These are phyloP conservation scores for Ameiurus melas DNA, from an alignment of 2,113 vertebrate species.

Conservation along the genomic window DNA sequence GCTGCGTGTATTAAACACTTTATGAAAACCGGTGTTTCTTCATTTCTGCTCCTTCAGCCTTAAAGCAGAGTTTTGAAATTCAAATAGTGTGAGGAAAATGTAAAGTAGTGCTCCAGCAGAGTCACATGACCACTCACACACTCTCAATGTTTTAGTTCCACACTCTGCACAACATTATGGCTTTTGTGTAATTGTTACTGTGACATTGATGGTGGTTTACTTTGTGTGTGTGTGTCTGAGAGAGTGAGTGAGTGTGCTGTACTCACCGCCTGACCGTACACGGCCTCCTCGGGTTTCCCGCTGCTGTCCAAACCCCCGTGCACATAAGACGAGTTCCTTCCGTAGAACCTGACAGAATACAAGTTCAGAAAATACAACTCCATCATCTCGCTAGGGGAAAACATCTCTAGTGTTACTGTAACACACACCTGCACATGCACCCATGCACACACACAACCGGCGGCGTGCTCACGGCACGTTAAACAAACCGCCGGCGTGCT, in stretches of 20 bases:
- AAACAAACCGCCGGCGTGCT: no score
- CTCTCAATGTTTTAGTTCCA: not conserved
- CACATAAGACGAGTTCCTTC: slow-evolving; percentile 96
- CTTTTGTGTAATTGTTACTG: not conserved
- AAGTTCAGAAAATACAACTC: no score
- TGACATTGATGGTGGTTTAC: not conserved
- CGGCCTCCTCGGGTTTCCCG: slow-evolving; percentile 93
- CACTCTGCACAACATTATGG: not conserved
- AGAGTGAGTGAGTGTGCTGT: not conserved
- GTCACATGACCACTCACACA: not conserved
- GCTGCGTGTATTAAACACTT: no score
- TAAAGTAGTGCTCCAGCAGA: not conserved
- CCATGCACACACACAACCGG: no score
- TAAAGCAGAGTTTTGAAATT: no score
- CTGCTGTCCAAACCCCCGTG: slow-evolving; percentile 92
- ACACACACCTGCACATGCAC: no score
- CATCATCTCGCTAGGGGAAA: no score
- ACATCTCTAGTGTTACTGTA: no score
- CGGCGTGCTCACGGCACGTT: no score
- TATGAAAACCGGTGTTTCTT: not conserved
- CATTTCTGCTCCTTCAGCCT: not conserved
- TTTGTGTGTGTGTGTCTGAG: not conserved
- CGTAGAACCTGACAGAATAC: slow-evolving; percentile 86
- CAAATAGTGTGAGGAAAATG: not conserved
- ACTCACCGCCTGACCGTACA: slow-evolving; percentile 96